phyloP scores from a whole-genome alignment of 2,113 vertebrate genomes.

The Carlito syrichta region DNA sequence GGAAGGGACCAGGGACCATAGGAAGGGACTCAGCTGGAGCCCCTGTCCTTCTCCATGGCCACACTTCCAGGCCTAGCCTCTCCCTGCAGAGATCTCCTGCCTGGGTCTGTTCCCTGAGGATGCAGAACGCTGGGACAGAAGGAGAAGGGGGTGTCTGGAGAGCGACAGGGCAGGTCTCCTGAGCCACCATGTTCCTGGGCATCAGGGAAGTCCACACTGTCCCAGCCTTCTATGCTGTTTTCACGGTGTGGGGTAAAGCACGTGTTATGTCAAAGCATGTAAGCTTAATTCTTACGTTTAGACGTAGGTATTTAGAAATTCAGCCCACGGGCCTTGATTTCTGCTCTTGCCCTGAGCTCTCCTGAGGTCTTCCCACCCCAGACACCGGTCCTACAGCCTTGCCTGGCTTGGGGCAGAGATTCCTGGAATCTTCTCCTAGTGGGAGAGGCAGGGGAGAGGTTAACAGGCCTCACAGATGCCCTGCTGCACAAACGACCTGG shows the following conservation, averaged over 20 bases:
- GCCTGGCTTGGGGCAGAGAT: background rate
- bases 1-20: background rate
- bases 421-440: background rate
- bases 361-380: background rate
- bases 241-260: background rate
- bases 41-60: background rate
- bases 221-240: background rate
- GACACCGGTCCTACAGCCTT: background rate
- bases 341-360: constrained; percentile 14
- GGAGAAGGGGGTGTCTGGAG: background rate
- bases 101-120: background rate
- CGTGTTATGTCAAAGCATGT: background rate
- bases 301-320: background rate
- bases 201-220: background rate
- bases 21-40: background rate
- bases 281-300: background rate
- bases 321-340: background rate
- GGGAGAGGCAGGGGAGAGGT: background rate
- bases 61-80: background rate
- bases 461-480: background rate
- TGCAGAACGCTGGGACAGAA: background rate
- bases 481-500: no score
- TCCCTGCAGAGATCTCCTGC: background rate
- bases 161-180: background rate
- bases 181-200: background rate